These are phyloP conservation scores for Lasiurus cinereus DNA, from an alignment of 2,113 vertebrate genomes.

Conservation along the genomic window DNA sequence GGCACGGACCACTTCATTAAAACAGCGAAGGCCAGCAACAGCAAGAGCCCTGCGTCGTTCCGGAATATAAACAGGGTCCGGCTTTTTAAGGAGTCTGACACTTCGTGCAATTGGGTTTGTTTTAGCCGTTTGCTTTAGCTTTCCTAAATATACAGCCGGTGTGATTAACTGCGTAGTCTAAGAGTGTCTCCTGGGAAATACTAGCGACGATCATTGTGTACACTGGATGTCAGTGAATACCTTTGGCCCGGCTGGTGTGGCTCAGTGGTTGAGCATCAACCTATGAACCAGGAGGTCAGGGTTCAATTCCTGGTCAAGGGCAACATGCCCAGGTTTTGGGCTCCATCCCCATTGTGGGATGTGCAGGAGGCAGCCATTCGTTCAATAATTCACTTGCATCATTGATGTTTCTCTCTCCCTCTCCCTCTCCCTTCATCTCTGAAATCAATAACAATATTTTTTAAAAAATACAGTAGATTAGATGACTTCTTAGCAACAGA, in stretches of 20 bases:
- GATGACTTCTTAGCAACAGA: neutral
- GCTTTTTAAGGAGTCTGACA: neutral
- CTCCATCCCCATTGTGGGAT: too few relatives aligned
- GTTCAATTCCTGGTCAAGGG: too few relatives aligned
- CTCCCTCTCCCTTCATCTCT: too few relatives aligned
- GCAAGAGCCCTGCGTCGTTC: neutral
- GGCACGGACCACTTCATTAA: neutral
- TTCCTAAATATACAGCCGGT: conserved; percentile 1
- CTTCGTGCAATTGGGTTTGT: neutral
- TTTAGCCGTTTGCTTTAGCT: neutral
- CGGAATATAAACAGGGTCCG: neutral
- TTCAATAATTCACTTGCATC: too few relatives aligned
- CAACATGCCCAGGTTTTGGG: too few relatives aligned
- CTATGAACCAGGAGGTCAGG: too few relatives aligned
- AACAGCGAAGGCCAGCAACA: neutral
- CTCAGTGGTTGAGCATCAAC: too few relatives aligned
- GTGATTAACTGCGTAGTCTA: neutral
- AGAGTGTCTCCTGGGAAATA: neutral
- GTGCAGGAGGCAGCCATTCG: too few relatives aligned
- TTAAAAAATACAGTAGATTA: neutral
- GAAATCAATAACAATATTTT: too few relatives aligned
- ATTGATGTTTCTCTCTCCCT: too few relatives aligned
- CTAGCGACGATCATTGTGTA: neutral
- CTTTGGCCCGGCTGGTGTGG: too few relatives aligned
- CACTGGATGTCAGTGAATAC: too few relatives aligned